phyloP scores from a whole-genome alignment of 1,140 invertebrate species.

The Polyergus mexicanus region DNA sequence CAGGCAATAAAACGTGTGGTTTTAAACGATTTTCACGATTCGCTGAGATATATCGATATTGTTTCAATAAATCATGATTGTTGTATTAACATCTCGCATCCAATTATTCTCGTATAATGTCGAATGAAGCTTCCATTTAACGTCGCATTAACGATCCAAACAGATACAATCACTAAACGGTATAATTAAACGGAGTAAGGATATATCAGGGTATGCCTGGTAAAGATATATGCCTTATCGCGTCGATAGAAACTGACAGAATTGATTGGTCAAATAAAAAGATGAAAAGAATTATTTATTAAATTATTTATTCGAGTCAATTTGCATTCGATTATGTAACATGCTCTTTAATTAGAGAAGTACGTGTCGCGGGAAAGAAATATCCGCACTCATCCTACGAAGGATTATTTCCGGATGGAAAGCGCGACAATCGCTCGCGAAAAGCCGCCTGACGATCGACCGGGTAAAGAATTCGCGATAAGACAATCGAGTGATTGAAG shows the following conservation, averaged over 20 bases:
- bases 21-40: background rate
- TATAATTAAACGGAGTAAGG: background rate
- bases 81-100: background rate
- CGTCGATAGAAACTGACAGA: background rate
- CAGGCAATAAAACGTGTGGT: background rate
- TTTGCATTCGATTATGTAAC: background rate
- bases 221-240: background rate
- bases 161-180: background rate
- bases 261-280: background rate
- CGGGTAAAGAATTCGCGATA: constrained; percentile 35
- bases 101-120: background rate
- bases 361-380: background rate
- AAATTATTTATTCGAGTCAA: background rate
- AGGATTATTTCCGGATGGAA: constrained; percentile 35
- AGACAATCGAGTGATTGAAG: constrained; percentile 53
- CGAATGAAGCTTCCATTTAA: background rate
- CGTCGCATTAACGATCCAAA: background rate
- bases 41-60: too few species aligned
- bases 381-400: background rate
- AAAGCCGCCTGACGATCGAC: constrained; percentile 28
- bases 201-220: background rate
- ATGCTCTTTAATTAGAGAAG: background rate
- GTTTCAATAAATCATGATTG: background rate
- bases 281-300: background rate
- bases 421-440: constrained; percentile 32